Evolutionary conservation across 2,888 invertebrate genomes (phyloP).

Genomic region (Clivina fossor): DNA sequence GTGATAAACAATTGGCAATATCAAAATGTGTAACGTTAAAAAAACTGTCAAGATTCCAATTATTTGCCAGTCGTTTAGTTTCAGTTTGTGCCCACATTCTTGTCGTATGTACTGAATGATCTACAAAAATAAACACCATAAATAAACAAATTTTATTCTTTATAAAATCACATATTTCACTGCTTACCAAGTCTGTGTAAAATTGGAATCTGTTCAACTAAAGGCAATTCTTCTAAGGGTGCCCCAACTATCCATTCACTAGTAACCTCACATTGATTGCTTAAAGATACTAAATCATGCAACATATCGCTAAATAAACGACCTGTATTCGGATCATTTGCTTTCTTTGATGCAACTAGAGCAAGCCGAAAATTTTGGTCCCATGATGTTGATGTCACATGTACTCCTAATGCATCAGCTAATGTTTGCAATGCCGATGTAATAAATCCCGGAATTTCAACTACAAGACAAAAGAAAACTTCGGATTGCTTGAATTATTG

Average conservation of each 20-base stretch:
- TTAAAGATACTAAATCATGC: constrained; percentile 68
- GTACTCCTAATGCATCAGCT: constrained; percentile 76
- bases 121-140: constrained; percentile 52
- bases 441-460: constrained; percentile 65
- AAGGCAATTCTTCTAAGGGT: constrained; percentile 73
- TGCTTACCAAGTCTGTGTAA: constrained; percentile 65
- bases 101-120: constrained; percentile 78
- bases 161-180: constrained; percentile 17
- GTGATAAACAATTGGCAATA: constrained; percentile 63
- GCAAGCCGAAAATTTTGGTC: constrained; percentile 65
- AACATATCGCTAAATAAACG: constrained; percentile 64
- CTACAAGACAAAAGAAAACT: no score
- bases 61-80: constrained; percentile 69
- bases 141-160: no score
- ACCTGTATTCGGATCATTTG: constrained; percentile 47
- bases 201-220: constrained; percentile 82
- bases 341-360: constrained; percentile 55
- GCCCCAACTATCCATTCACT: constrained; percentile 71
- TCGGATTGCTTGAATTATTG: no score
- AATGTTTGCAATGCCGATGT: constrained; percentile 72
- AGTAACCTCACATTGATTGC: constrained; percentile 75
- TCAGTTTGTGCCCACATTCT: constrained; percentile 76
- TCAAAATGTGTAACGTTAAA: constrained; percentile 69
- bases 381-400: constrained; percentile 79
- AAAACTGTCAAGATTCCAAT: constrained; percentile 75